phyloP scores from a whole-genome alignment of 2,888 invertebrate genomes.

The Drosophila aldrichi region DNA sequence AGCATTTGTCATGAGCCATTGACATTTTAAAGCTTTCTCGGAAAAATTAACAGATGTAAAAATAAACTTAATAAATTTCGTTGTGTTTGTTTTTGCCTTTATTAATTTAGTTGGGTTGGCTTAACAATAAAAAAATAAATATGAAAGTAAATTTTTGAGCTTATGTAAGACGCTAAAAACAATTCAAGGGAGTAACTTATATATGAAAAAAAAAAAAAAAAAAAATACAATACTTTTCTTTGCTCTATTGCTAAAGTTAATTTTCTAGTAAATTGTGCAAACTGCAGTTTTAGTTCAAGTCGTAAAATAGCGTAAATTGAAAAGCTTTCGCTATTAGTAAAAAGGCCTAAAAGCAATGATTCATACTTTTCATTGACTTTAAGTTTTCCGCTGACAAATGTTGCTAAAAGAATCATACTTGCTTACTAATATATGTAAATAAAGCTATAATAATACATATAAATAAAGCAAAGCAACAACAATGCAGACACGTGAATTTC shows the following conservation, averaged over 20 bases:
- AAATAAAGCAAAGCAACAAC: neutral
- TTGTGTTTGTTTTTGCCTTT: neutral
- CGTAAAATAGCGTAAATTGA: neutral
- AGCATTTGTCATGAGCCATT: slow-evolving; percentile 27
- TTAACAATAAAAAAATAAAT: neutral
- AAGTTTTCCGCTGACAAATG: neutral
- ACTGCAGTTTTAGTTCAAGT: neutral
- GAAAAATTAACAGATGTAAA: slow-evolving; percentile 58
- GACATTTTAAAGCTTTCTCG: slow-evolving; percentile 19
- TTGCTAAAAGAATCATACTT: neutral
- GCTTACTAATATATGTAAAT: neutral
- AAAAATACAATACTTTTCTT: neutral
- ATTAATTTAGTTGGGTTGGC: neutral
- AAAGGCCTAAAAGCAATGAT: neutral
- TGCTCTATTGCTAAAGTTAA: neutral
- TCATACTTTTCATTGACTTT: neutral
- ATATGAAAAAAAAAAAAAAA: neutral
- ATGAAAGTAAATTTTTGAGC: neutral
- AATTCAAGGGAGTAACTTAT: neutral
- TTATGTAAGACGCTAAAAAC: neutral
- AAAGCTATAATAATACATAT: no score
- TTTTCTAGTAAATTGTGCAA: neutral
- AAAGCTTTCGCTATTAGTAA: neutral
- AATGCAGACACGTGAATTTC: slow-evolving; percentile 33
- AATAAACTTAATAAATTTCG: slow-evolving; percentile 42